Evolutionary conservation across 2,113 vertebrate genomes (phyloP), one percentile per base, ranked within the genome.

Genomic region (Miniopterus natalensis): DNA sequence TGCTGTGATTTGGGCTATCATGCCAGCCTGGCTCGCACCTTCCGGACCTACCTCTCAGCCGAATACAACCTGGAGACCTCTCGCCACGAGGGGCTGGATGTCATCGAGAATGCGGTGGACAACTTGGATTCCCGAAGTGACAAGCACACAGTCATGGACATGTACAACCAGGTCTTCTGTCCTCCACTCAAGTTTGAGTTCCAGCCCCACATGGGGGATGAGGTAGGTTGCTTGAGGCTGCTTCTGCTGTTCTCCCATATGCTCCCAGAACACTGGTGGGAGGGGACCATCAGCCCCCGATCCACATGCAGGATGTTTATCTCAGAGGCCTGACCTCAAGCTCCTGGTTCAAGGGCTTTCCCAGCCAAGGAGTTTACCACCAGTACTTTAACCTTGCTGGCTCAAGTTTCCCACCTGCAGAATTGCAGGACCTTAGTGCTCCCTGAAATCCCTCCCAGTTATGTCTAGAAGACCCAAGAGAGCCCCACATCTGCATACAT

Each of bases 131-230:
- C 99, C 0, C 99, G 99, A 27, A 99, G 99, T 0, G 99, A 99
- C 99, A 99, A 99, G 98, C 99, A 99, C 98, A 99, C 99, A 20
- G 98, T 99, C 97, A 99, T 99, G 99, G 99, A 99, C 98, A 99
- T 99, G 99, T 99, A 99, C 98, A 99, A 99, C 98, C 99, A 99
- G 98, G 99, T 99, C 98, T 99, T 99, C 99, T 99, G 99, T 93
- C 99, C 99, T 0, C 99, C 99, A 0, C 99, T 99, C 95, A 99
- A 99, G 97, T 99, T 99, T 1, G 99, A 99, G 98, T 99, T 99
- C 98, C 99, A 99, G 98, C 99, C 99, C 0, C 99, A 99, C 98
- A 99, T 99, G 99, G 99, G 99, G 55, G 99, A 99, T 1, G 99
- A 99, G 99, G 99, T 99, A 88, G 25, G 94, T 66, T 45, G 29